Evolutionary conservation across 2,797 vertebrate genomes (phyloP), one percentile per base, ranked within the genome.

Genomic region (Sebastiscus albofasciatus): DNA sequence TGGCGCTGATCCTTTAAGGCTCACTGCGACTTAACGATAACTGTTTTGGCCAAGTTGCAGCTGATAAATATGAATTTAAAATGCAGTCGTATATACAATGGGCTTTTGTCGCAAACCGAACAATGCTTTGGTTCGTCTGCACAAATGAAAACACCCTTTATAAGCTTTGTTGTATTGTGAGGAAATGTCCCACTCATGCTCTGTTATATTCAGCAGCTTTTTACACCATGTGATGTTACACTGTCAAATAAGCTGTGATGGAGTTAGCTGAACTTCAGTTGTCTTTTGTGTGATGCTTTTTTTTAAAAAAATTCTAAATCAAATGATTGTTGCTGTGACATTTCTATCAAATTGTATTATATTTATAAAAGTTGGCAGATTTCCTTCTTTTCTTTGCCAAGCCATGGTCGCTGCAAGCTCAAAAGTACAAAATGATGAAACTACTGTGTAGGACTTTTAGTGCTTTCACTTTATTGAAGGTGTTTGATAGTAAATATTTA

Each of bases 51-150:
- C 18, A 29, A 6, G 20, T 55, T 31, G 54, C 24, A n/a, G 80
- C 72, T 77, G 76, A 79, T 67, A 68, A 89, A 81, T 84, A 54
- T 60, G 58, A 72, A 87, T 83, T 75, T 72, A 85, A 90, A 85
- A 85, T 76, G 70, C 60, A 68, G 61, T 65, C 0, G 18, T 56
- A 54, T 33, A 36, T 36, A 36, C 69, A 79, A 75, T 72, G 29
- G n/a, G 64, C 81, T 84, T 80, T 85, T 83, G 77, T 84, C 0
- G 3, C 4, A 46, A 49, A 60, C 2, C 0, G 0, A 77, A 80
- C 71, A 86, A 86, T 75, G 77, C 39, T 69, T 65, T 27, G 22
- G 58, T 64, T 86, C 16, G 29, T 72, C 31, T n/a, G 8, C 13
- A 67, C 58, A 70, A 83, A 83, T 66, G 29, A 70, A 59, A 76